Evolutionary conservation across 64 coral and sea anemone species (phyloP).

Genomic region (Stichodactyla mertensii): DNA sequence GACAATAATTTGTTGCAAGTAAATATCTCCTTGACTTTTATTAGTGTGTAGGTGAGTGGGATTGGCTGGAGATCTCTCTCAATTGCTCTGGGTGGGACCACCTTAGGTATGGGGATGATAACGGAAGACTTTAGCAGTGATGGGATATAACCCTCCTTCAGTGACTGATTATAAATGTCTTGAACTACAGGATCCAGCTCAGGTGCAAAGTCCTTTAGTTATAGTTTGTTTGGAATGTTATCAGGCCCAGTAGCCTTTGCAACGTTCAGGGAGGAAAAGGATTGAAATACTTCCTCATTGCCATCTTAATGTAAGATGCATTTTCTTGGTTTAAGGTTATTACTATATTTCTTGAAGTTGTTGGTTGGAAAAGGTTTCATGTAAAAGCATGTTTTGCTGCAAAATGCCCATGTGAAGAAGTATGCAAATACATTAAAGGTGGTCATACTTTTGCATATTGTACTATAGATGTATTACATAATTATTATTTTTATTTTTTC

Average conservation of each 20-base stretch:
- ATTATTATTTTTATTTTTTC: too few relatives aligned
- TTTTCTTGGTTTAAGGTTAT: too few relatives aligned
- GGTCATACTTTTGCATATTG: too few relatives aligned
- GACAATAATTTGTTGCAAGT: not conserved
- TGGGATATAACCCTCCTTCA: constrained; percentile 34
- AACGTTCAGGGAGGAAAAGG: not conserved
- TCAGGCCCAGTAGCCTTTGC: not conserved
- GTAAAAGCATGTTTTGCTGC: too few relatives aligned
- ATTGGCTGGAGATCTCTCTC: constrained; percentile 8
- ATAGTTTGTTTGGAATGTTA: constrained; percentile 41
- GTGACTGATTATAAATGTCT: constrained; percentile 64
- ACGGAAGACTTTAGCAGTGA: constrained; percentile 21
- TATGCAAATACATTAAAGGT: too few relatives aligned
- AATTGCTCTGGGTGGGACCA: not conserved
- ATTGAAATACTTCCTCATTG: not conserved
- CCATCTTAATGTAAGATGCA: too few relatives aligned
- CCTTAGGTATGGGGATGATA: constrained; percentile 11
- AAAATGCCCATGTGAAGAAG: too few relatives aligned
- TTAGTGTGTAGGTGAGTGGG: not conserved
- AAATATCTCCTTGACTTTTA: not conserved
- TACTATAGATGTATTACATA: too few relatives aligned
- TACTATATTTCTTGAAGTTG: too few relatives aligned
- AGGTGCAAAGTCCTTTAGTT: constrained; percentile 42
- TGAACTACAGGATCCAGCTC: constrained; percentile 44
- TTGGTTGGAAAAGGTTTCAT: too few relatives aligned